phyloP scores from a whole-genome alignment of 2,888 invertebrate species.

The Ferrisia virgata region DNA sequence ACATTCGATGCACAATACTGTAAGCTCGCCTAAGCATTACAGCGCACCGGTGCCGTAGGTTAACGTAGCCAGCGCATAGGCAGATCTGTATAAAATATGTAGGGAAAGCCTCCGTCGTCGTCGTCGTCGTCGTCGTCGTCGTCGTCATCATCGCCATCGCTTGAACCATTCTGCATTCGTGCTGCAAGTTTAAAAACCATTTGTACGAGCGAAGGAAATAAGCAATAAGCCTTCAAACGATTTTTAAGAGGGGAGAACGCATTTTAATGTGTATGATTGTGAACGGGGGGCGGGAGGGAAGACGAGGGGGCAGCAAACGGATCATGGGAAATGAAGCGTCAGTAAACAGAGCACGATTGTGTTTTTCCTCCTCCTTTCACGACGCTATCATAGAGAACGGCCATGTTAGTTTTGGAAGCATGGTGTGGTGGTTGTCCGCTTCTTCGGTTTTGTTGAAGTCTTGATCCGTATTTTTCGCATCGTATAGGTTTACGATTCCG shows the following conservation, averaged over 20 bases:
- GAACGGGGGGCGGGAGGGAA: conserved; percentile 6
- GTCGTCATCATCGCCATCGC: too few species aligned
- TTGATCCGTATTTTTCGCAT: not conserved
- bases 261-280: conserved; percentile 38
- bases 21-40: too few species aligned
- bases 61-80: not conserved
- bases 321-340: conserved; percentile 45
- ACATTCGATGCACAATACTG: too few species aligned
- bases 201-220: conserved; percentile 37
- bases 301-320: conserved; percentile 40
- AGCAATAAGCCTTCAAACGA: conserved; percentile 41
- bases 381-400: conserved; percentile 37
- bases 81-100: not conserved
- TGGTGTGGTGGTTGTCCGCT: conserved; percentile 39
- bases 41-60: not conserved
- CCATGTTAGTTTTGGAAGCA: conserved; percentile 44
- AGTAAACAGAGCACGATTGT: conserved; percentile 45
- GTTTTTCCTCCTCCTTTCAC: conserved; percentile 44
- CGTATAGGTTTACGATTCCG: not conserved
- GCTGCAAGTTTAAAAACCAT: conserved; percentile 27
- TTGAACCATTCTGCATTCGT: not conserved
- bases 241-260: conserved; percentile 39
- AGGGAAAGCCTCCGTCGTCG: not conserved
- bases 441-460: conserved; percentile 9
- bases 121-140: not conserved